These are phyloP conservation scores for Spilosoma lubricipeda DNA, from an alignment of 2,888 invertebrate species.

Conservation along the genomic window DNA sequence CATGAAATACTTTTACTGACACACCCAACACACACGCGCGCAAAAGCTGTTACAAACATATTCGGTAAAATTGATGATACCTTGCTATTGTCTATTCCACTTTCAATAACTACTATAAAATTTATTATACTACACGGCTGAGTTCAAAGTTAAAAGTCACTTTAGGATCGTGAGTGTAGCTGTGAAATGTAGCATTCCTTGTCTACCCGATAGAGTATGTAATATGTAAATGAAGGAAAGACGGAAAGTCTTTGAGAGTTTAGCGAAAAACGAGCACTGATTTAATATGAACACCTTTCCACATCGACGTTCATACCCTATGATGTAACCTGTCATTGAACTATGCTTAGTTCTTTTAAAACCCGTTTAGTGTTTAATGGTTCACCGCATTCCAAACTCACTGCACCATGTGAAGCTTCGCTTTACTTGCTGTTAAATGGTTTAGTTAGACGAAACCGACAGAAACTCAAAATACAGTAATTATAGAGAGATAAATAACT, in stretches of 20 bases:
- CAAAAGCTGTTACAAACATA: no score
- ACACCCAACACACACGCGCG: no score
- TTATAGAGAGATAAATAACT: not conserved
- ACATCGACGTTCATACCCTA: constrained; percentile 10
- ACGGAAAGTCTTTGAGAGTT: constrained; percentile 41
- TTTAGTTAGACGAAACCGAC: no score
- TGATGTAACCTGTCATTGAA: no score
- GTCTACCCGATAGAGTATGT: constrained; percentile 28
- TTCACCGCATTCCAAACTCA: not conserved
- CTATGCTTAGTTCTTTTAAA: constrained; percentile 4
- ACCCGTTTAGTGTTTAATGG: not conserved
- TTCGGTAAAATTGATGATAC: no score
- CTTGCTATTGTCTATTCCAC: not conserved
- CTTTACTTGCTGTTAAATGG: no score
- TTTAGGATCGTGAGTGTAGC: constrained; percentile 7
- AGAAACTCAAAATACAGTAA: no score
- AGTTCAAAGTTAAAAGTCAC: constrained; percentile 6
- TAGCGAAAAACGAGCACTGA: constrained; percentile 26
- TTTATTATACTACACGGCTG: not conserved
- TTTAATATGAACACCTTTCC: constrained; percentile 32
- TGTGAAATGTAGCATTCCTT: constrained; percentile 27
- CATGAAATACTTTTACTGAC: no score
- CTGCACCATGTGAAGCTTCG: no score
- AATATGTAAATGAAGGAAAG: constrained; percentile 37
- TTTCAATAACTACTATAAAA: not conserved